Base-by-base conservation (phyloP, 2,888 invertebrate species). In the Hydropsyche betteni region DNA sequence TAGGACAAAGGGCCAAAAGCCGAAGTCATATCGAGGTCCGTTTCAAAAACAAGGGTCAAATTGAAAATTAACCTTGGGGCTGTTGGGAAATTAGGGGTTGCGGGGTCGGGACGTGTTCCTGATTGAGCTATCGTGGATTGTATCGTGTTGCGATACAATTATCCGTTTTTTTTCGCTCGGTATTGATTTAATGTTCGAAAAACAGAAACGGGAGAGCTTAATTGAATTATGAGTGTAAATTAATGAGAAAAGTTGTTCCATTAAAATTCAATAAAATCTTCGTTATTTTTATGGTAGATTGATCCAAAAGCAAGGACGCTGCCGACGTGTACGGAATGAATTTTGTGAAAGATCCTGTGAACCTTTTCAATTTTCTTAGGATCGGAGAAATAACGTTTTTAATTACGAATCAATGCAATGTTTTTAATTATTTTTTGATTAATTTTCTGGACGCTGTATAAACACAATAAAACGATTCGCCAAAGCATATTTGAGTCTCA, bases 1-100 rank as follows among this genome's bases (percentile, higher is more conserved):
- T 61, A 36, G 58, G 70, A 64, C 72, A 73, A 72, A 76, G 71
- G 61, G 64, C 69, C 52, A 50, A 38, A 64, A 74, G 52, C 51
- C 33, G 68, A 68, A 53, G 68, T 69, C 24, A 50, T 50, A 69
- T 50, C 24, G 69, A 69, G 36, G 68, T 36, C 68, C 68, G 12
- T 36, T 68, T 68, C 53, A 53, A 53, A 53, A 53, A 53, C 53
- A 53, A 5, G 16, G 8, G 58, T 4, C 58, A 58, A 58, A 58
- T 58, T 58, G 58, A 58, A 58, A 58, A 58, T 58, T 58, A 58
- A 58, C 58, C 58, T 44, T 44, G 10, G 44, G 44, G 10, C 44
- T 10, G 24, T 24, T 24, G 24, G 24, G 6, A 44, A 44, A 44
- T 44, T 44, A 44, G 44, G 24, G 24, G 24, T 24, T 24, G 24